Evolutionary conservation across 1,140 invertebrate genomes (phyloP).

Genomic region (Drosophila lacteicornis): DNA sequence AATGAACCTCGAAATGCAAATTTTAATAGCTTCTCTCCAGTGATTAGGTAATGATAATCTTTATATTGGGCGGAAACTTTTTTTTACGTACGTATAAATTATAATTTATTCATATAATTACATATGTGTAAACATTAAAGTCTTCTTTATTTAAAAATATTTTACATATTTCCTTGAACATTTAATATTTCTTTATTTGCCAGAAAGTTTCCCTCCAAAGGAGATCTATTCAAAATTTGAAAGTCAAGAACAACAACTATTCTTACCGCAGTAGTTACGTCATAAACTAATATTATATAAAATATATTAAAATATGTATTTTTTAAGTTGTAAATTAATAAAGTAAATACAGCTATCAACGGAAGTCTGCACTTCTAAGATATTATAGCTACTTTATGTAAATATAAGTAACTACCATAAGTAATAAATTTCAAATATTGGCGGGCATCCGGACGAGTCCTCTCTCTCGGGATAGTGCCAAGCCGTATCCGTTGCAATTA

Average conservation of each 20-base stretch:
- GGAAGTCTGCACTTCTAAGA: background rate
- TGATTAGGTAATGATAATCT: slow-evolving; percentile 11
- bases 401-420: background rate
- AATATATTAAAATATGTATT: background rate
- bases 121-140: background rate
- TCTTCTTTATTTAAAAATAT: too few species aligned
- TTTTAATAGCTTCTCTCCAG: background rate
- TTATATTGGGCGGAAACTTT: too few species aligned
- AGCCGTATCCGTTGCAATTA: slow-evolving; percentile 3
- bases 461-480: background rate
- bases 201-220: background rate
- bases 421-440: background rate
- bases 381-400: background rate
- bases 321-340: background rate
- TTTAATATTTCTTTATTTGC: background rate
- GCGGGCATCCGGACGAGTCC: background rate
- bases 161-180: too few species aligned
- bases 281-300: background rate
- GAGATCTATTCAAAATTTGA: background rate
- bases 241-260: background rate
- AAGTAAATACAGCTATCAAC: background rate
- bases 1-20: slow-evolving; percentile 18
- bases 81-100: background rate
- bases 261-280: background rate
- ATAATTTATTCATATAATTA: too few species aligned